Evolutionary conservation across 2,113 vertebrate genomes (phyloP).

Genomic region (Solea senegalensis): DNA sequence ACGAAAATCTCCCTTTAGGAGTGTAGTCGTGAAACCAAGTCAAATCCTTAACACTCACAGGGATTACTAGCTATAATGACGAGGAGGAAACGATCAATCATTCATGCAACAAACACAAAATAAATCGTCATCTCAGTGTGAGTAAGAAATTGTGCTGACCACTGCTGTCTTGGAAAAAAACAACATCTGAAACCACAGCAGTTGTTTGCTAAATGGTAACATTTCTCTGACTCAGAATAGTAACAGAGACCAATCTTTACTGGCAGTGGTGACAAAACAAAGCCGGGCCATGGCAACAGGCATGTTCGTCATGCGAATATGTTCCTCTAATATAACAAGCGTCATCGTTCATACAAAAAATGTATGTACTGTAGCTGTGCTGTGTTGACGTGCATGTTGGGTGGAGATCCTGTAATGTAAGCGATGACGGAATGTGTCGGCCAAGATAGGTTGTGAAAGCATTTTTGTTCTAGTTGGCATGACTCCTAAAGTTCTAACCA

Average conservation of each 20-base stretch:
- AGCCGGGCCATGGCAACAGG: neutral
- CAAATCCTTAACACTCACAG: conserved; percentile 27
- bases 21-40: conserved; percentile 25
- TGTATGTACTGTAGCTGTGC: neutral
- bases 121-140: neutral
- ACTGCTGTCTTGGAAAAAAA: neutral
- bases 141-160: neutral
- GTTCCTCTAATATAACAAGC: too few species aligned
- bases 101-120: neutral
- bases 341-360: neutral
- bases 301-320: neutral
- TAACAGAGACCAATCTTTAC: neutral
- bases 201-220: neutral
- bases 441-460: neutral
- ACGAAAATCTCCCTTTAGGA: conserved; percentile 4
- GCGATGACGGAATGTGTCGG: neutral
- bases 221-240: neutral
- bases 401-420: neutral
- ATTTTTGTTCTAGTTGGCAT: neutral
- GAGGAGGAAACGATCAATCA: neutral
- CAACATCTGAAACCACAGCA: neutral
- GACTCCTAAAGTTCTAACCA: neutral
- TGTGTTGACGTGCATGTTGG: neutral
- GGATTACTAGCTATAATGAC: too few species aligned
- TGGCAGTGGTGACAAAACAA: neutral